Percentiles rank a stretch among this genome's conserved stretches.
Evolutionary conservation across 2,888 invertebrate genomes (phyloP).

Genomic region (Schizotus pectinicornis): DNA sequence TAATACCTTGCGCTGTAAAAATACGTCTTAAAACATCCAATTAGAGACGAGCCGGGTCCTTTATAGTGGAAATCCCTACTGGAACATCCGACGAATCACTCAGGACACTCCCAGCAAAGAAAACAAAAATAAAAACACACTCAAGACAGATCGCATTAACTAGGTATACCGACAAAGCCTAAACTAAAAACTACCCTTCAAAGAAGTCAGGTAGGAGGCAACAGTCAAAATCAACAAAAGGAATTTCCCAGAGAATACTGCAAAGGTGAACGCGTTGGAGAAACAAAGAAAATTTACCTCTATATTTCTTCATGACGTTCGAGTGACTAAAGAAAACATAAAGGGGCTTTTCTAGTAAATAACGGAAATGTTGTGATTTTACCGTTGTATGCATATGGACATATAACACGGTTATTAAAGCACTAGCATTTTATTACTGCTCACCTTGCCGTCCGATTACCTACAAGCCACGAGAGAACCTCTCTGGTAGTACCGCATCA

Average conservation of each 20-base stretch:
- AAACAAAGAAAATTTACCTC: neutral
- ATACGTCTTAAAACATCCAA: no score
- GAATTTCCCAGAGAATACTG: conserved; percentile 15
- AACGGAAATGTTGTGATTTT: no score
- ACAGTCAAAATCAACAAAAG: conserved; percentile 35
- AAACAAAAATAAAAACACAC: conserved; percentile 31
- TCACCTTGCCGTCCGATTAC: no score
- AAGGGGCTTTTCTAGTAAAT: no score
- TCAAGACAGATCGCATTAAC: conserved; percentile 27
- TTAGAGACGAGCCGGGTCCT: no score
- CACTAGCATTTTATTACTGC: no score
- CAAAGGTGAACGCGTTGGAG: conserved; percentile 6
- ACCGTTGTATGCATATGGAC: no score
- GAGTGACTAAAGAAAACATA: no score
- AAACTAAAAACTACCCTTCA: conserved; percentile 29
- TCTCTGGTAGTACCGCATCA: conserved; percentile 2
- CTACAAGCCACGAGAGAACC: no score
- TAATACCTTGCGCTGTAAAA: no score
- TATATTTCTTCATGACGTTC: neutral
- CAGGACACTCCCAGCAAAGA: conserved; percentile 25
- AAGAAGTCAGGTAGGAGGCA: conserved; percentile 28
- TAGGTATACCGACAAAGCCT: conserved; percentile 25
- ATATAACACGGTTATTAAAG: no score
- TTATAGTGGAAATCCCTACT: no score
- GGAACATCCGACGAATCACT: conserved; percentile 9